Evolutionary conservation across 2,888 invertebrate genomes (phyloP).

Genomic region (Gandaritis pyraliata): DNA sequence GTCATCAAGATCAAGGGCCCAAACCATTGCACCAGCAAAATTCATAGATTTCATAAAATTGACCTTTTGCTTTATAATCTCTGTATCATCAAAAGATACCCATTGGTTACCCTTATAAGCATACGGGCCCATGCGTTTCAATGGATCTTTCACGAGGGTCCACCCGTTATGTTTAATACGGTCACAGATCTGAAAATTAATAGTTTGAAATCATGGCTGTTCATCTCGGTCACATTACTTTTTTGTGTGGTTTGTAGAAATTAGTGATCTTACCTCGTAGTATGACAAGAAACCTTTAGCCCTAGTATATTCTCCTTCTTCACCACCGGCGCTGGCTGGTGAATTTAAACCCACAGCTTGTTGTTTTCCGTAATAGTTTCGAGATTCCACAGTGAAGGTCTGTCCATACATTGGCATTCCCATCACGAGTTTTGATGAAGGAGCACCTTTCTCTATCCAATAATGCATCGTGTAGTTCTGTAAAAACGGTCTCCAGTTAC

Average conservation of each 20-base stretch:
- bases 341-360: conserved; percentile 88
- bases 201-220: background rate
- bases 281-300: conserved; percentile 95
- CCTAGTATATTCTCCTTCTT: conserved; percentile 93
- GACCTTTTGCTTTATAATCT: conserved; percentile 91
- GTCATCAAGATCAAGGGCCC: conserved; percentile 96
- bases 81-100: conserved; percentile 95
- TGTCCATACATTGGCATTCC: conserved; percentile 96
- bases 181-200: conserved; percentile 88
- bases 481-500: conserved; percentile 35
- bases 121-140: conserved; percentile 93
- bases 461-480: conserved; percentile 94
- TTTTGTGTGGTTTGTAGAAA: background rate
- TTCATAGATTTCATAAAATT: conserved; percentile 90
- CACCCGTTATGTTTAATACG: conserved; percentile 90
- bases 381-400: conserved; percentile 86
- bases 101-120: conserved; percentile 95
- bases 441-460: conserved; percentile 94
- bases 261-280: conserved; percentile 87
- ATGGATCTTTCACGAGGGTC: conserved; percentile 91
- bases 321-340: conserved; percentile 90
- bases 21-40: conserved; percentile 95
- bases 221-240: background rate
- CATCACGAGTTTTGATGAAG: conserved; percentile 92
- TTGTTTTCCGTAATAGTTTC: conserved; percentile 57